Conservation (phyloP, 2,797 vertebrate species). For the Nannoperca australis region DNA sequence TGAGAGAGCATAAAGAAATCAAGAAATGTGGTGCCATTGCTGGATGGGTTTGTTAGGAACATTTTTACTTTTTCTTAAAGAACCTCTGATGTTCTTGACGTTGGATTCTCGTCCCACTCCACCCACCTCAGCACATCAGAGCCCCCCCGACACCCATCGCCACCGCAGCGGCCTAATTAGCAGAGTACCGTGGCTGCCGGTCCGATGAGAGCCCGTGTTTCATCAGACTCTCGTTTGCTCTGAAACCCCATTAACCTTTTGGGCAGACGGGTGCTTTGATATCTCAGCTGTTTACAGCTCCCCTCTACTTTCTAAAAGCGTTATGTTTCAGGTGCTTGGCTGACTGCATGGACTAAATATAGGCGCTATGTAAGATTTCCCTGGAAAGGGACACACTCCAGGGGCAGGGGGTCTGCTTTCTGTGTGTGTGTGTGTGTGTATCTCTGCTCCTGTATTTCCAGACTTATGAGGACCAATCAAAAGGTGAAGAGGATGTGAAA, state of each 20-base stretch:
- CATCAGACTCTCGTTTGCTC: constrained; percentile 63
- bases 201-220: constrained; percentile 55
- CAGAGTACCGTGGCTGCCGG: constrained; percentile 18
- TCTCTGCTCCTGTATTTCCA: constrained; percentile 31
- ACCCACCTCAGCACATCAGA: constrained; percentile 29
- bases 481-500: background rate
- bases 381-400: constrained; percentile 68
- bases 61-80: constrained; percentile 20
- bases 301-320: constrained; percentile 61
- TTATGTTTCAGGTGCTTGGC: constrained; percentile 78
- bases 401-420: constrained; percentile 36
- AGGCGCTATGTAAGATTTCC: constrained; percentile 72
- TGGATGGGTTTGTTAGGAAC: constrained; percentile 1
- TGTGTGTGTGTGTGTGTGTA: constrained; percentile 23
- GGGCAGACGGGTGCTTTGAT: constrained; percentile 65
- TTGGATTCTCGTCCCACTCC: constrained; percentile 10
- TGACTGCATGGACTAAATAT: constrained; percentile 74
- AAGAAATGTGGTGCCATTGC: background rate
- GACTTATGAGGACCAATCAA: constrained; percentile 25
- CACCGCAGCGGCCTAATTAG: constrained; percentile 57
- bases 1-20: background rate
- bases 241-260: constrained; percentile 80
- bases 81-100: constrained; percentile 18
- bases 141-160: constrained; percentile 2
- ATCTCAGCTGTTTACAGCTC: constrained; percentile 76